These are phyloP conservation scores for Lottia gigantea DNA, from an alignment of 2,888 invertebrate genomes.

Conservation along the genomic window DNA sequence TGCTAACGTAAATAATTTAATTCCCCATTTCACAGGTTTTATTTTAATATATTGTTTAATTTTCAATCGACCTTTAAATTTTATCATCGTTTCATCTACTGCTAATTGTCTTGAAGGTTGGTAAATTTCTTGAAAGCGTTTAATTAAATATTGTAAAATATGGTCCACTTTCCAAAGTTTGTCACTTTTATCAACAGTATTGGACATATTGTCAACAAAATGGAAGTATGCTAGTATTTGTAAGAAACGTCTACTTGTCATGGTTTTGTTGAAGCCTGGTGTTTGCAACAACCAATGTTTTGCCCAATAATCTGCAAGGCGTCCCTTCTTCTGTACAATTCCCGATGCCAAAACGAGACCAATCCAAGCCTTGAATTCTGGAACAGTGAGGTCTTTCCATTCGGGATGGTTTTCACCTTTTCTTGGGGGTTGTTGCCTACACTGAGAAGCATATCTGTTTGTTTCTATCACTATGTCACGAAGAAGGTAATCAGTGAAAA, in stretches of 20 bases:
- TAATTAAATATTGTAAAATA: neutral
- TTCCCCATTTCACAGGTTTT: constrained; percentile 4
- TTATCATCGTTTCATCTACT: neutral
- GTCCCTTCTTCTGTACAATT: too few species aligned
- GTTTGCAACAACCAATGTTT: constrained; percentile 3
- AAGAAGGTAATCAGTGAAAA: too few species aligned
- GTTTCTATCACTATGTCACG: too few species aligned
- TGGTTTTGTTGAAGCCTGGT: neutral
- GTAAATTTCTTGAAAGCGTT: neutral
- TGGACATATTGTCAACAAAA: neutral
- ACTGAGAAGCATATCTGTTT: too few species aligned
- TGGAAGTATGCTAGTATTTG: neutral
- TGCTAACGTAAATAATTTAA: neutral
- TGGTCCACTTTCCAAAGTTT: neutral
- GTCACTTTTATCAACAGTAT: neutral
- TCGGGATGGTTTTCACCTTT: too few species aligned
- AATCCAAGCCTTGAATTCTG: too few species aligned
- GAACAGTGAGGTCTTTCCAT: too few species aligned
- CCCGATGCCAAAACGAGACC: too few species aligned
- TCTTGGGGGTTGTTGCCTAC: too few species aligned
- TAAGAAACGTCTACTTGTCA: neutral
- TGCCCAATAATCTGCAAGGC: neutral
- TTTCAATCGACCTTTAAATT: neutral
- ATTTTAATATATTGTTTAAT: neutral
- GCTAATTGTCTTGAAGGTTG: neutral